Evolutionary conservation across 2,113 vertebrate genomes (phyloP).

Genomic region (western clawed frog (Xenopus tropicalis)): DNA sequence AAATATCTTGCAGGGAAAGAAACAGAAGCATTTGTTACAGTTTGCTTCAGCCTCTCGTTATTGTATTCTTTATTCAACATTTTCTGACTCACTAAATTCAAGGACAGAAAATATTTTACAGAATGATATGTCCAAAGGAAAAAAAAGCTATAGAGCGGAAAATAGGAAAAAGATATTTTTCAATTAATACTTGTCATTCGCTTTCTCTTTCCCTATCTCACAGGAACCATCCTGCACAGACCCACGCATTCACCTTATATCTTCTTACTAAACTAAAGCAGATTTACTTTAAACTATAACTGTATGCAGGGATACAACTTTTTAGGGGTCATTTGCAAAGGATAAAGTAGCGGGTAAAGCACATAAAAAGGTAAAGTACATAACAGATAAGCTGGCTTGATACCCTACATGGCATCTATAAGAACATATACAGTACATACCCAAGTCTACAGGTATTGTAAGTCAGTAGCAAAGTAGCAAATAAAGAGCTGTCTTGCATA

Average conservation of each 20-base stretch:
- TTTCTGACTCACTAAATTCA: slow-evolving; percentile 16
- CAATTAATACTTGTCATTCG: slow-evolving; percentile 26
- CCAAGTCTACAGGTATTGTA: too few relatives aligned
- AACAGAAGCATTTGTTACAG: not conserved
- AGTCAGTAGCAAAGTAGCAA: too few relatives aligned
- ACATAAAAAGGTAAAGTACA: too few relatives aligned
- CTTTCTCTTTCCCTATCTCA: slow-evolving; percentile 4
- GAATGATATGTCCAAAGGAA: slow-evolving; percentile 14
- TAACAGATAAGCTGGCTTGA: too few relatives aligned
- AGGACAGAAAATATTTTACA: slow-evolving; percentile 30
- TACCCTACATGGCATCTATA: too few relatives aligned
- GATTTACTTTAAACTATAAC: slow-evolving; percentile 32
- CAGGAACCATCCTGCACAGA: slow-evolving; percentile 10
- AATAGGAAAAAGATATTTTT: slow-evolving; percentile 27
- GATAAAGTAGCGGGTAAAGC: too few relatives aligned
- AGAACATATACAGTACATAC: too few relatives aligned
- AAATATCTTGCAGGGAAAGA: not conserved
- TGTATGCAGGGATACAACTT: slow-evolving; percentile 13
- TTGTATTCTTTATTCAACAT: slow-evolving; percentile 10
- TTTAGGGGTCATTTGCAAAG: not conserved
- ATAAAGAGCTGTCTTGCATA: too few relatives aligned
- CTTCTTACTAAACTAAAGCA: slow-evolving; percentile 14
- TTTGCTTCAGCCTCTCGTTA: not conserved
- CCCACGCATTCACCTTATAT: slow-evolving; percentile 29
- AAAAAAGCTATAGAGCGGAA: slow-evolving; percentile 18